These are phyloP conservation scores for Hiodon tergisus DNA, from an alignment of 2,113 vertebrate species.

Conservation along the genomic window DNA sequence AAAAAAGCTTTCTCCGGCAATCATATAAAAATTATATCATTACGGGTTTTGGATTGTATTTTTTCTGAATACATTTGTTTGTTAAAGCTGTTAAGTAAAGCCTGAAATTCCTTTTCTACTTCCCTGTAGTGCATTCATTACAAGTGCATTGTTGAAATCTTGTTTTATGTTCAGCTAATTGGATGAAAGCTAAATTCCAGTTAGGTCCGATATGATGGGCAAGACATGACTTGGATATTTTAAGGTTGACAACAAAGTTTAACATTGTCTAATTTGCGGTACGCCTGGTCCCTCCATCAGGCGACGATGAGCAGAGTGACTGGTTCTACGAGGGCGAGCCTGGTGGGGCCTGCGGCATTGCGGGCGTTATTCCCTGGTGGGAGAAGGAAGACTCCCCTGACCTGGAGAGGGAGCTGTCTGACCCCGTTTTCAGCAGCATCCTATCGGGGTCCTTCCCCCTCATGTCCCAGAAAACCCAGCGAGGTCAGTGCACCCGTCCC, in stretches of 20 bases:
- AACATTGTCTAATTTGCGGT: background rate
- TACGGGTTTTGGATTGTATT: no score
- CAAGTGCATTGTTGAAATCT: no score
- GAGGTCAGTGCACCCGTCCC: slow-evolving; percentile 67
- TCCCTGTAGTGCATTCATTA: no score
- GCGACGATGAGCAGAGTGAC: slow-evolving; percentile 94
- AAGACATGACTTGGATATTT: background rate
- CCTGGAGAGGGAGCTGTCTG: slow-evolving; percentile 75
- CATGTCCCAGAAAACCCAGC: slow-evolving; percentile 76
- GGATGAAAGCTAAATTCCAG: no score
- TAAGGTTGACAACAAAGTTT: background rate
- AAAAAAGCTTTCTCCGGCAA: no score
- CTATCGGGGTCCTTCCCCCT: slow-evolving; percentile 88
- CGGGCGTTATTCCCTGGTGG: slow-evolving; percentile 90
- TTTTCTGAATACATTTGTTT: no score
- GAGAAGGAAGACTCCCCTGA: slow-evolving; percentile 77
- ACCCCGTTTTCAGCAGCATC: slow-evolving; percentile 91
- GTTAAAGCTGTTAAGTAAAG: no score
- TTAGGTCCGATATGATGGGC: no score
- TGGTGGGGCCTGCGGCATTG: slow-evolving; percentile 86
- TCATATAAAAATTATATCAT: no score
- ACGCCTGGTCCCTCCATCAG: slow-evolving; percentile 51
- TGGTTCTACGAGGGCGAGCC: slow-evolving; percentile 94
- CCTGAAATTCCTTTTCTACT: no score
- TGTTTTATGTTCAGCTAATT: no score